Percentiles rank a stretch among this genome's conserved stretches.
These are phyloP conservation scores for Candoia aspera DNA, from an alignment of 2,113 vertebrate genomes.

Conservation along the genomic window DNA sequence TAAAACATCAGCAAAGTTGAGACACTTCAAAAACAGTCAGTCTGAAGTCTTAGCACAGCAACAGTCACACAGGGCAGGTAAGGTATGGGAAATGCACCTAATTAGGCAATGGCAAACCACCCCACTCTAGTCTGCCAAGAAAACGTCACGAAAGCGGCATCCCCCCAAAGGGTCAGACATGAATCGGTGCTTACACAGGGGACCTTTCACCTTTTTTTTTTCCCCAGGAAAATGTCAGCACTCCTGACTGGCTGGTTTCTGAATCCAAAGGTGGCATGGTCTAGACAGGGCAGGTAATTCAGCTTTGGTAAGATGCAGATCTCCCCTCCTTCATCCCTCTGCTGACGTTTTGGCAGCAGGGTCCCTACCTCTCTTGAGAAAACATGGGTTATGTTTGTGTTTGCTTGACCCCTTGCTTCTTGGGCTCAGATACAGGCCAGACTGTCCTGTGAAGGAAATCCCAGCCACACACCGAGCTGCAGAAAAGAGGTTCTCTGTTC, in stretches of 20 bases:
- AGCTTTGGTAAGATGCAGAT: background rate
- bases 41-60: background rate
- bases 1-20: background rate
- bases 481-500: constrained; percentile 9
- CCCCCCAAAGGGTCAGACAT: too few species aligned
- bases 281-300: background rate
- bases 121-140: too few species aligned
- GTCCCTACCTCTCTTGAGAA: constrained; percentile 16
- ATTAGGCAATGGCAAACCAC: too few species aligned
- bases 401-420: constrained; percentile 28
- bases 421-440: constrained; percentile 18
- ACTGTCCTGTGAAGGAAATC: background rate
- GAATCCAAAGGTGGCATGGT: background rate
- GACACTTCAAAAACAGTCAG: background rate
- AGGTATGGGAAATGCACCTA: background rate
- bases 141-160: too few species aligned
- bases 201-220: too few species aligned
- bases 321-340: background rate
- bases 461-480: constrained; percentile 5
- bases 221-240: background rate
- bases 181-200: too few species aligned
- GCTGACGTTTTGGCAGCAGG: background rate
- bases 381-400: constrained; percentile 12
- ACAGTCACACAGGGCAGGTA: background rate
- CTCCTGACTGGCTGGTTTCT: background rate